A percentile compares a stretch with the other conserved stretches of the same genome.
phyloP scores from a whole-genome alignment of 1,140 invertebrate genomes.

The Conopomorpha cramerella region DNA sequence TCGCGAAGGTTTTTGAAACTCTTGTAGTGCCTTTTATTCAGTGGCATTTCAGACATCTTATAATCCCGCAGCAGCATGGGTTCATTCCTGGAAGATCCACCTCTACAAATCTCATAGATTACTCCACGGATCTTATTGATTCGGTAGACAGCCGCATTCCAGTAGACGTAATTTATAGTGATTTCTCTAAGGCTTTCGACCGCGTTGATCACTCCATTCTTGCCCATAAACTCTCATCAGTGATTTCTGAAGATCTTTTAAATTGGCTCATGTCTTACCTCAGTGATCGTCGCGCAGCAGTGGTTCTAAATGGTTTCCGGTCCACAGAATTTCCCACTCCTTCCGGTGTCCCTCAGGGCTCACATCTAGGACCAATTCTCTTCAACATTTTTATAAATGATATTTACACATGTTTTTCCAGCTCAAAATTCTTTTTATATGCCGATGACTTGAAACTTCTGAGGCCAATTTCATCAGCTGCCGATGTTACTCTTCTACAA shows the following conservation, averaged over 20 bases:
- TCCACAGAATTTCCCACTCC: not conserved
- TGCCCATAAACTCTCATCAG: not conserved
- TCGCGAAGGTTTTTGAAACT: no score
- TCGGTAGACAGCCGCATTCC: not conserved
- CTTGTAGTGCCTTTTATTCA: no score
- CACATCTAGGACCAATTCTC: not conserved
- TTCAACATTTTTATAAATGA: conserved; percentile 1
- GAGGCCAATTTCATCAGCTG: no score
- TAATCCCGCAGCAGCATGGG: not conserved
- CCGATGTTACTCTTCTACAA: no score
- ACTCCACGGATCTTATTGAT: not conserved
- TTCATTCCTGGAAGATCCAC: not conserved
- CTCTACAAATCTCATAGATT: not conserved
- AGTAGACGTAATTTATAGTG: no score
- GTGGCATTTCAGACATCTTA: no score
- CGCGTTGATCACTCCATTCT: no score
- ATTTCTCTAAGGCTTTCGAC: no score
- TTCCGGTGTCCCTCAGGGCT: not conserved
- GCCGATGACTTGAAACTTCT: not conserved
- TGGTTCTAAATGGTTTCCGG: not conserved
- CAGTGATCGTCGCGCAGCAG: not conserved
- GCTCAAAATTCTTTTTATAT: not conserved
- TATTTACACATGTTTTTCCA: not conserved
- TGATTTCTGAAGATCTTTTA: not conserved
- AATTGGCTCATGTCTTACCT: not conserved